Percentiles rank a stretch among this genome's conserved stretches.
phyloP scores from a whole-genome alignment of 2,888 invertebrate genomes.

The Eremobia ochroleuca region DNA sequence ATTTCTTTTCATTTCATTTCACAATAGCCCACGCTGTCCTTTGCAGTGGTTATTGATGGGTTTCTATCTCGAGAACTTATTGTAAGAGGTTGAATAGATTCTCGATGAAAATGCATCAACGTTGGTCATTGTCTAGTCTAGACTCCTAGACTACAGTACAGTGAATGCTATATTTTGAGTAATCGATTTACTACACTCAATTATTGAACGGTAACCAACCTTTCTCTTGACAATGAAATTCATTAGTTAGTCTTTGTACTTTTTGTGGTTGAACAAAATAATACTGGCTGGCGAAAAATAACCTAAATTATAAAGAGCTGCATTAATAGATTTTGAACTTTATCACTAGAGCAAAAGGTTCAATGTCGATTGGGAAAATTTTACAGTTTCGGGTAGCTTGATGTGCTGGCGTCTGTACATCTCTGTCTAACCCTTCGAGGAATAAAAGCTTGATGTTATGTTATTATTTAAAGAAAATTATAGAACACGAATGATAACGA shows the following conservation, averaged over 20 bases:
- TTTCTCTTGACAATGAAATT: conserved; percentile 29
- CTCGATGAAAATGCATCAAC: conserved; percentile 20
- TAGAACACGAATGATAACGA: background rate
- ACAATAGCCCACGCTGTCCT: conserved; percentile 27
- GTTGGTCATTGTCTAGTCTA: background rate
- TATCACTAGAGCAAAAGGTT: too few relatives aligned
- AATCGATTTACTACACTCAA: conserved; percentile 6
- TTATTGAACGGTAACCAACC: background rate
- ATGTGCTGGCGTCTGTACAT: too few relatives aligned
- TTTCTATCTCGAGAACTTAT: conserved; percentile 16
- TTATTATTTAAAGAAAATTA: background rate
- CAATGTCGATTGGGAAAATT: too few relatives aligned
- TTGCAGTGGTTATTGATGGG: conserved; percentile 27
- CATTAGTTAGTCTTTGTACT: background rate
- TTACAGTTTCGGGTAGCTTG: too few relatives aligned
- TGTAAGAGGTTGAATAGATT: conserved; percentile 24
- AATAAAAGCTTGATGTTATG: background rate
- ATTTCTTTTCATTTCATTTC: too few relatives aligned
- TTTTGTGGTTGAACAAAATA: background rate
- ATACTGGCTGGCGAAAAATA: background rate
- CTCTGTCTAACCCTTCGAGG: background rate
- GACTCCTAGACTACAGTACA: background rate
- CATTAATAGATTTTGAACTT: too few relatives aligned
- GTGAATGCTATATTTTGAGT: background rate
- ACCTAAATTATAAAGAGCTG: background rate